Base-by-base conservation (phyloP, 2,797 vertebrate genomes). In the Danionella dracula region DNA sequence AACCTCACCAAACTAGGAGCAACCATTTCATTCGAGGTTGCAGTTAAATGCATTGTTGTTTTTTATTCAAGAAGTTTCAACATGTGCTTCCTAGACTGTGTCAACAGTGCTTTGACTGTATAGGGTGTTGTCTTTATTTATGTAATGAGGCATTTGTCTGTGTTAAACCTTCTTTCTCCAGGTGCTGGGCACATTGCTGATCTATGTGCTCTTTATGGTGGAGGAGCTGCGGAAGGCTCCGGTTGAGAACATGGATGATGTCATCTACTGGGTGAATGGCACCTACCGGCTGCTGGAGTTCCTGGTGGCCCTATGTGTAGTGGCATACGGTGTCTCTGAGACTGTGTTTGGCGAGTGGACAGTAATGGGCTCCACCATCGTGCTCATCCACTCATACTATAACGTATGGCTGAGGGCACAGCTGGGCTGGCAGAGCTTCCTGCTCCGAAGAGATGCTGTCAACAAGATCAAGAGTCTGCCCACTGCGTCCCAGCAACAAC, bases 181-280 rank as follows among this genome's bases (percentile, higher is more conserved):
- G 96, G 95, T 99, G 3, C 91, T 99, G 4, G 91, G 97, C 42
- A 99, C 97, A 0, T 89, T 98, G 74, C 91, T 99, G 74, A 94
- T 91, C 88, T 98, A 91, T 10, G 87, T 99, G 67, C 89, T 99
- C 73, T 99, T 99, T 77, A 99, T 99, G 94, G 94, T 99, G 81
- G 97, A 99, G 76, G 96, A 99, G 83, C 91, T 99, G 79, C 90
- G 93, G 48, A 99, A 98, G 54, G 94, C 94, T 69, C 95, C 96
- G 0, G 95, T 98, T 23, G 94, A 98, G 78, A 99, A 99, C 83
- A 98, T 99, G 96, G 97, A 98, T 12, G 96, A 99, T 46, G 97
- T 98, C 4, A 98, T 99, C 76, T 99, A 99, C 79, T 95, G 92
- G 0, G 95, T 99, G 60, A 99, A 99, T 0, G 95, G 97, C 57